Conservation (phyloP, 2,888 invertebrate genomes). For the Parelbella ahira region DNA sequence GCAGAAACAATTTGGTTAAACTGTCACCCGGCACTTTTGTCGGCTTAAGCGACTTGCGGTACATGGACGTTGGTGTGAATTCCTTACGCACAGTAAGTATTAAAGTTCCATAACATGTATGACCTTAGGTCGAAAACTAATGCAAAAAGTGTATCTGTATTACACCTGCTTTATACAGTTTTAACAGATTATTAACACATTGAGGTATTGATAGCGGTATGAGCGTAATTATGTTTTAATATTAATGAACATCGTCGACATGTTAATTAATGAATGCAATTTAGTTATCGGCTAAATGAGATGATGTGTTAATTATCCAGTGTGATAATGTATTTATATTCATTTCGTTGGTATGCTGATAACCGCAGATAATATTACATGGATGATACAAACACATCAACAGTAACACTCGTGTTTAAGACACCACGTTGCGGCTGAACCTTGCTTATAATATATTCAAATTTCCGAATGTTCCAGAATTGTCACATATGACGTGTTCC, state of each 20-base stretch:
- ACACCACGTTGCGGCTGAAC: too few relatives aligned
- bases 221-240: conserved; percentile 1
- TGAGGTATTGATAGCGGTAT: conserved; percentile 5
- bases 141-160: too few relatives aligned
- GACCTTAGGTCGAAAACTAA: too few relatives aligned
- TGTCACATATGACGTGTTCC: too few relatives aligned
- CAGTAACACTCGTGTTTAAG: too few relatives aligned
- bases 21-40: conserved; percentile 91
- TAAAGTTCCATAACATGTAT: too few relatives aligned
- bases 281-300: conserved; percentile 8
- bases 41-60: conserved; percentile 84
- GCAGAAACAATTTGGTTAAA: conserved; percentile 90
- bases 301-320: background rate
- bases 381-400: too few relatives aligned
- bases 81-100: conserved; percentile 89
- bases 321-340: background rate
- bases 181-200: too few relatives aligned
- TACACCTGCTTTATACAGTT: too few relatives aligned
- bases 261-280: conserved; percentile 21
- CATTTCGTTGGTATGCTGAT: background rate
- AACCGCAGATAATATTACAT: too few relatives aligned
- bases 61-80: conserved; percentile 91
- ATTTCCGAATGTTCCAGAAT: too few relatives aligned
- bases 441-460: too few relatives aligned
- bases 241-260: conserved; percentile 9